phyloP scores from a whole-genome alignment of 1,140 invertebrate genomes.

The Rhynchophorus ferrugineus region DNA sequence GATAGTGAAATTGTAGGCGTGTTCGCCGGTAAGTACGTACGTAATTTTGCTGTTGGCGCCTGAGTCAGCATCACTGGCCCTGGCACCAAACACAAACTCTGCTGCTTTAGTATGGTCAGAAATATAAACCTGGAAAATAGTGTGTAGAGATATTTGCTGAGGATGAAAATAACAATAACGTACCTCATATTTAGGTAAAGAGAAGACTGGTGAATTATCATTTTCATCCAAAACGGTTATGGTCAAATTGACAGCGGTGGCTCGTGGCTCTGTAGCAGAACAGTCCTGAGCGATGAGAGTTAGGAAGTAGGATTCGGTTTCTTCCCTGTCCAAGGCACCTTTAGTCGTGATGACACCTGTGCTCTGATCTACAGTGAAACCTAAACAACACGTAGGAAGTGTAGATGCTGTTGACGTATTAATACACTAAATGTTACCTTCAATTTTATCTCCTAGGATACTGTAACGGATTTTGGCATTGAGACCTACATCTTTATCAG shows the following conservation, averaged over 20 bases:
- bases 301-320: constrained; percentile 64
- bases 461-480: constrained; percentile 81
- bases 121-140: constrained; percentile 51
- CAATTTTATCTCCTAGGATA: constrained; percentile 68
- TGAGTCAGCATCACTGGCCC: constrained; percentile 71
- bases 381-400: too few species aligned
- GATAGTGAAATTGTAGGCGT: constrained; percentile 68
- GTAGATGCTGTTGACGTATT: too few species aligned
- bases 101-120: constrained; percentile 67
- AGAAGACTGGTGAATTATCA: constrained; percentile 78
- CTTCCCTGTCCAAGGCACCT: constrained; percentile 69
- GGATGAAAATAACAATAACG: too few species aligned
- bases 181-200: constrained; percentile 55
- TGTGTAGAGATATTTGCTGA: background rate
- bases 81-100: constrained; percentile 82
- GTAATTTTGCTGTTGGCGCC: constrained; percentile 70
- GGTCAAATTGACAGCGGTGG: constrained; percentile 71
- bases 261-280: constrained; percentile 70
- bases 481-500: constrained; percentile 72
- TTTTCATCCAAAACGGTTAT: constrained; percentile 76
- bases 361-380: constrained; percentile 63
- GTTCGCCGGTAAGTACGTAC: constrained; percentile 70
- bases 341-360: constrained; percentile 70
- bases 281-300: constrained; percentile 82
- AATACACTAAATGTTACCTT: constrained; percentile 40